Base-by-base conservation (phyloP, 92 coral and sea anemone species). In the Phenganax marumi region DNA sequence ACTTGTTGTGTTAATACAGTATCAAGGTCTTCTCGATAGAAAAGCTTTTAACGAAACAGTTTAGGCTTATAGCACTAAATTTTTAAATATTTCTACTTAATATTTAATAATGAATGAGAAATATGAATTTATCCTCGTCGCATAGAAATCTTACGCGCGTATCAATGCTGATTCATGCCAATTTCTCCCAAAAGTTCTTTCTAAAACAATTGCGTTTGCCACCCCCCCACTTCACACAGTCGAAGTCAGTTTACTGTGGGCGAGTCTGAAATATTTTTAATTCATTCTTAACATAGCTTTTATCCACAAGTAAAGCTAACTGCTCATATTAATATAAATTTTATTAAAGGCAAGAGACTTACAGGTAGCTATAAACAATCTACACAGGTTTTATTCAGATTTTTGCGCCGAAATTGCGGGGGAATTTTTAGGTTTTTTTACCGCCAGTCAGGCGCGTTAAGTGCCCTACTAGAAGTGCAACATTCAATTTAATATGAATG, bases 231-330 rank as follows among this genome's bases (percentile, higher is more conserved):
- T 91, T 87, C 85, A 88, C 85, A 81, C 86, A 81, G 86, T 86
- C 86, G 76, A 85, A 86, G 88, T 80, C 92, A 90, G 87, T 84
- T 92, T 91, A 85, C 90, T 87, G 97, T 93, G 98, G 97, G 93
- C 97, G 97, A 93, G 98, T 96, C 98, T 81, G 71, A 82, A 97
- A 95, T 95, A 92, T 88, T 95, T 95, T 89, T 82, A 61, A 89
- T 84, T 91, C 98, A 95, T 95, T 95, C 98, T 93, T 86, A 33
- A 85, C 88, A 95, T 95, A 90, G 95, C 93, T 92, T 89, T 93
- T 89, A 89, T 93, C 91, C 91, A 91, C 88, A 88, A 83, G 73
- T 16, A 78, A 78, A 19, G 83, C 72, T 16, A 56, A 50, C 83
- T 78, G 83, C 68, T 78, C 73, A 39, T 62, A 78, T 78, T 78